Evolutionary conservation across 2,888 invertebrate species (phyloP).

Genomic region (Parnassius mnemosyne): DNA sequence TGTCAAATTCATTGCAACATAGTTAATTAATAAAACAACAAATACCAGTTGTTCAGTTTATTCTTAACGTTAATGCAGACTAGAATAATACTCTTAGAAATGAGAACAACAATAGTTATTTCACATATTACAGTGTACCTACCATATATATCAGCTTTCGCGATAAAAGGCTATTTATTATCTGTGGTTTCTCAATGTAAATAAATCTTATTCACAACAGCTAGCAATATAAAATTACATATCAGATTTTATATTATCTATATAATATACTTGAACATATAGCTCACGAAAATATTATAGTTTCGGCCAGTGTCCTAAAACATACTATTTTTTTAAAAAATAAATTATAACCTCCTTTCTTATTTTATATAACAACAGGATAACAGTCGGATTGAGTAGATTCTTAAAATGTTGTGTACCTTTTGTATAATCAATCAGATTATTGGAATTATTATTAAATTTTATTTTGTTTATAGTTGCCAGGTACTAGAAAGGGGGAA

Average conservation of each 20-base stretch:
- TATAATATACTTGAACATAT: conserved; percentile 35
- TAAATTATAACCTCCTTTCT: too few relatives aligned
- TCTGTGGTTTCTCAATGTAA: conserved; percentile 70
- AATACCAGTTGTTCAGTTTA: conserved; percentile 71
- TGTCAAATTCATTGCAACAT: not conserved
- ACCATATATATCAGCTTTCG: conserved; percentile 74
- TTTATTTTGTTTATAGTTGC: too few relatives aligned
- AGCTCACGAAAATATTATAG: conserved; percentile 31
- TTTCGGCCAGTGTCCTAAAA: conserved; percentile 42
- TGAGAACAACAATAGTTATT: conserved; percentile 80
- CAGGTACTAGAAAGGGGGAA: too few relatives aligned
- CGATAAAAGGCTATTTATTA: conserved; percentile 78
- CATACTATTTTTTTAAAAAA: too few relatives aligned
- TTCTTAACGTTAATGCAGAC: conserved; percentile 81
- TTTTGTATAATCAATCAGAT: too few relatives aligned
- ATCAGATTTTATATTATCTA: conserved; percentile 60
- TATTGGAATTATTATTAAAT: too few relatives aligned
- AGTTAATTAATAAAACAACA: conserved; percentile 46
- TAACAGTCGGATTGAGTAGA: too few relatives aligned
- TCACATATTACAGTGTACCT: conserved; percentile 78
- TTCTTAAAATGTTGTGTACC: too few relatives aligned
- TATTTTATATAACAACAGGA: too few relatives aligned
- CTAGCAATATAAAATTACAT: conserved; percentile 79
- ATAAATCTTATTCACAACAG: conserved; percentile 80
- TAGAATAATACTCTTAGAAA: conserved; percentile 81